These are phyloP conservation scores for Eulemur rubriventer DNA, from an alignment of 2,797 vertebrate species.

Conservation along the genomic window DNA sequence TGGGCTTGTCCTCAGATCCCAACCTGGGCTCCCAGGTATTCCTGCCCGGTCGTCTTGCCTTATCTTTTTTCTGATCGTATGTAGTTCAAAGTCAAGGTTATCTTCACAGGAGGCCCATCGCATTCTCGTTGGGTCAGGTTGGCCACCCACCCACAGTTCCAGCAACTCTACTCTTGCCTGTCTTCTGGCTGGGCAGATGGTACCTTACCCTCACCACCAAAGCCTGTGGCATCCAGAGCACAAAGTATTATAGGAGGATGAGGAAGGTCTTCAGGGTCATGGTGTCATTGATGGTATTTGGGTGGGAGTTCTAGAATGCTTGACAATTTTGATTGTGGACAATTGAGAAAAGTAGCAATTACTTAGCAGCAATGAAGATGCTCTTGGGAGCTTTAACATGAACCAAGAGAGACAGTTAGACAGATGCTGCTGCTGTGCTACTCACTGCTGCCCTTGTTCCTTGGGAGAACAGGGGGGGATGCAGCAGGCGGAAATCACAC, in stretches of 20 bases:
- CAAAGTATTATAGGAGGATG: rapidly evolving
- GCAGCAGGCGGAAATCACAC: no score
- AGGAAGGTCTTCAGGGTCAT: neutral
- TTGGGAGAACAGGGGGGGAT: neutral
- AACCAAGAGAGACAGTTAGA: neutral
- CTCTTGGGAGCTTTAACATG: neutral
- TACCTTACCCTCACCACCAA: neutral
- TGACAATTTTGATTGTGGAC: neutral
- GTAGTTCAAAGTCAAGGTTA: neutral
- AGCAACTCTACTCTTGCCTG: neutral
- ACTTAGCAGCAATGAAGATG: neutral
- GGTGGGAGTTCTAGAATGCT: no score
- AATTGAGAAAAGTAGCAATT: neutral
- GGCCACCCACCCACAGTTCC: no score
- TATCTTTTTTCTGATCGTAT: neutral
- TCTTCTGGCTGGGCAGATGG: no score
- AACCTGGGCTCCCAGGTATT: neutral
- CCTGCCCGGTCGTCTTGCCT: neutral
- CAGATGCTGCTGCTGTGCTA: neutral
- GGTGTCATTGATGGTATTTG: neutral
- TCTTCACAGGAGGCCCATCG: rapidly evolving
- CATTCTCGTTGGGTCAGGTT: rapidly evolving
- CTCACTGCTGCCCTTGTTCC: no score
- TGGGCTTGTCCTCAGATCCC: neutral
- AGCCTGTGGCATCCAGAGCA: neutral